Evolutionary conservation across 2,888 invertebrate species (phyloP), one percentile per base, ranked within the genome.

Genomic region (Hirtodrosophila confusa): DNA sequence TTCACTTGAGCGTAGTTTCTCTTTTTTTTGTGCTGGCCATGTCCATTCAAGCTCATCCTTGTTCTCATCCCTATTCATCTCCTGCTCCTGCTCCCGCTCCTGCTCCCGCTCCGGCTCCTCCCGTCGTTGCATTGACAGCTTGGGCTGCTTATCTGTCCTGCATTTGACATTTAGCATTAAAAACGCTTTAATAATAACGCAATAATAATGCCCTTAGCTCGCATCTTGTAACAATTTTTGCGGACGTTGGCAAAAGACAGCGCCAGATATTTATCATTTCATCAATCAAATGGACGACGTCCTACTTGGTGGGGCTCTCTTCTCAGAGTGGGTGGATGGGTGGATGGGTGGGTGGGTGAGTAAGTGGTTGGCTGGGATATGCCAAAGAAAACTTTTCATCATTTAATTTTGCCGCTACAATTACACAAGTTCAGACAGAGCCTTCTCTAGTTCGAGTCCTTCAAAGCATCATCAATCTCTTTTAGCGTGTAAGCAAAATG

Each of bases 81-180:
- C 10, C 33, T 17, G 27, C 29, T 55, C 3, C 10, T 17, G 17
- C 17, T 17, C 17, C 17, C 2, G 27, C 29, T 55, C 3, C 10
- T 17, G 17, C 17, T 17, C 17, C 17, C 2, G 17, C 17, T 17
- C 17, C 17, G 29, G 31, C 27, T n/a, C 9, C 12, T 5, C 45
- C 35, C n/a, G 47, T 68, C 53, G 49, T 41, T 77, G 75, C 84
- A 85, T 87, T 87, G 84, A 85, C 84, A 85, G 84, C 85, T 79
- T 61, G 79, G 78, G 64, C 80, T 85, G 85, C 88, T 85, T 87
- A 86, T 86, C 86, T 80, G 86, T 86, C 86, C 86, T 86, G 85
- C 86, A 78, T 86, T 86, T 86, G 85, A 86, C 85, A 87, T 86
- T 86, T 87, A 85, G 85, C 86, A 85, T 87, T 85, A 85, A 85